Base-by-base conservation (phyloP, 2,113 vertebrate genomes). In the Corapipo altera region DNA sequence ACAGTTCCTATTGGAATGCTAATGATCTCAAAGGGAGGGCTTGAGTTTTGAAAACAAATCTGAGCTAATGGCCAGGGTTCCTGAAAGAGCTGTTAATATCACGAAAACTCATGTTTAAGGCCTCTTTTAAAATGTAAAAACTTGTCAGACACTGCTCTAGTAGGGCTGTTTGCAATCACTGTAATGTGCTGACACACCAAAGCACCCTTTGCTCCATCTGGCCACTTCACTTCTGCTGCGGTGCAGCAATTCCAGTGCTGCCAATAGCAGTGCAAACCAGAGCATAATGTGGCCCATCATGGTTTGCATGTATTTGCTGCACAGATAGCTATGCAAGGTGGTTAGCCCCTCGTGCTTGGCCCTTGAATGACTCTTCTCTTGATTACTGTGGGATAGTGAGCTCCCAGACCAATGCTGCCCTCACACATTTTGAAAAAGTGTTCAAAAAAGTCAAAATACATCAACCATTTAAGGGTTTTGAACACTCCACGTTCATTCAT, bases 21-120 rank as follows among this genome's bases (percentile, higher is more conserved):
- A 90, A 93, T 32, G 16, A 77, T 91, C 88, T 94, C 85, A 64
- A 78, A 86, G 88, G 92, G 92, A 96, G 67, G 43, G 30, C 82
- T 77, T 88, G 72, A 30, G 21, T 93, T 92, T 95, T 96, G 75
- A 79, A 91, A 92, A 74, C 55, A 86, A 80, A 93, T 77, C 64
- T 77, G 41, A 93, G 28, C 51, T 92, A 85, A 85, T 94, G 64
- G 32, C 43, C 35, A 76, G 16, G 14, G 46, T 72, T 93, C 75
- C 75, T 92, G 72, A 80, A 92, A 88, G 21, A 80, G 11, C n/a
- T 95, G 79, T 91, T 93, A 92, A 77, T 84, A 76, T 90, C 4
- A 58, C 39, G 76, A 95, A 71, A 88, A 92, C 35, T 88, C 64
- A 77, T 58, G 55, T 86, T 91, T 92, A 88, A 95, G 46, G 10